These are phyloP conservation scores for Synanthedon andrenaeformis DNA, from an alignment of 2,888 invertebrate genomes.

Conservation along the genomic window DNA sequence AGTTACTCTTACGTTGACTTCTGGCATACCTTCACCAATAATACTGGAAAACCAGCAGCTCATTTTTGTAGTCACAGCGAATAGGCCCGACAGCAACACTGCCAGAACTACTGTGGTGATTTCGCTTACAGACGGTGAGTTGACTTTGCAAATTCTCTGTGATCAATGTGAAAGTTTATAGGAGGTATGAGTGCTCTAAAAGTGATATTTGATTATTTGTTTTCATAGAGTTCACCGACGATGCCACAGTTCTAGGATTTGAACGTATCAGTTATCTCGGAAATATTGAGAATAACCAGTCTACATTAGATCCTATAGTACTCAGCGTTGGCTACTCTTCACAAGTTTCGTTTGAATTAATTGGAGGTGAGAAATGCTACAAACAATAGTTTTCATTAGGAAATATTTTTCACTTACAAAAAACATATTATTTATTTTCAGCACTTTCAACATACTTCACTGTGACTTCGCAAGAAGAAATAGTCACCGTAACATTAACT, in stretches of 20 bases:
- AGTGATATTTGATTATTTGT: too few relatives aligned
- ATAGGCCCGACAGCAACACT: slow-evolving; percentile 7
- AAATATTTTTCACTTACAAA: background rate
- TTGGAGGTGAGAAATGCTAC: slow-evolving; percentile 28
- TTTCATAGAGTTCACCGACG: background rate
- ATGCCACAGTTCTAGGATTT: slow-evolving; percentile 35
- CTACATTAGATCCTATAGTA: slow-evolving; percentile 23
- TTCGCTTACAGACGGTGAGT: slow-evolving; percentile 5
- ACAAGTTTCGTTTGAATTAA: slow-evolving; percentile 25
- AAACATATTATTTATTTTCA: slow-evolving; percentile 7
- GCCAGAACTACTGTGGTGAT: slow-evolving; percentile 18
- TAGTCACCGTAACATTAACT: slow-evolving; percentile 12
- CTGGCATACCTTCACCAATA: slow-evolving; percentile 15
- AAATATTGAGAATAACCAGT: slow-evolving; percentile 19
- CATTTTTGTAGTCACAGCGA: slow-evolving; percentile 16
- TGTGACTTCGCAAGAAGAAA: slow-evolving; percentile 4
- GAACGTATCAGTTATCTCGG: slow-evolving; percentile 33
- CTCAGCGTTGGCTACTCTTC: slow-evolving; percentile 27
- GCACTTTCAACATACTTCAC: slow-evolving; percentile 17
- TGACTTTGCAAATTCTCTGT: background rate
- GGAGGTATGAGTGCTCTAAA: too few relatives aligned
- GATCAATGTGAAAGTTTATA: too few relatives aligned
- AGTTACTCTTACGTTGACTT: slow-evolving; percentile 6
- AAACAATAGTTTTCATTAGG: background rate
- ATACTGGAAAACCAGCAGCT: slow-evolving; percentile 18